Evolutionary conservation across 2,888 invertebrate genomes (phyloP), one percentile per base, ranked within the genome.

Genomic region (Portevinia maculata): DNA sequence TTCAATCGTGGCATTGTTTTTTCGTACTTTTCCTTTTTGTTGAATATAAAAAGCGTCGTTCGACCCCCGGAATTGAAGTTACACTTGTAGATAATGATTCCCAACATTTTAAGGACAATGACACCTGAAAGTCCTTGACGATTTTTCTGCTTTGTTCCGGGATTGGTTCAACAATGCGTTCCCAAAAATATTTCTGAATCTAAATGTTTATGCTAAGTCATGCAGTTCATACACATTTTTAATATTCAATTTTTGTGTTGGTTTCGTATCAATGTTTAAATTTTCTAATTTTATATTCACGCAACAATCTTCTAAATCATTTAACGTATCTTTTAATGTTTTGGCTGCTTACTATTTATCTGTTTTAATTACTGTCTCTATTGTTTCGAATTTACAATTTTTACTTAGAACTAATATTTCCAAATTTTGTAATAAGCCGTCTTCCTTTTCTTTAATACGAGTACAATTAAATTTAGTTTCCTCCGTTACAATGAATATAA

Each of bases 361-460:
- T n/a, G 50, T 50, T 50, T 50, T 50, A 15, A 50, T 28, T 50
- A 28, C 28, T 5, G 32, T 53, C 13, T 53, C 52, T 15, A 53
- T 1, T 9, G 32, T 53, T 15, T 53, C 52, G 17, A 44, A 41
- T 44, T 44, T 59, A 41, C 28, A 59, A 41, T 41, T 1, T 59
- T 32, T 9, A 15, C 30, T 30, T 41, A 52, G n/a, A 64, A 52
- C 39, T 64, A 41, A 41, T 8, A 59, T 59, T 44, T 28, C 44
- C 19, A 59, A 21, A 37, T 62, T 62, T 37, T n/a, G 13, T 24
- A 55, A 24, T 37, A 11, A 46, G 19, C 46, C 60, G 1, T 46
- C 60, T 44, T 60, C 44, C 13, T 60, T 60, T 32, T 60, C 32
- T 21, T 46, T 32, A 32, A 19, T 60, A 46, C 32, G 46, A 60